These are phyloP conservation scores for Myotis pilosus DNA, from an alignment of 2,797 vertebrate genomes.

Conservation along the genomic window DNA sequence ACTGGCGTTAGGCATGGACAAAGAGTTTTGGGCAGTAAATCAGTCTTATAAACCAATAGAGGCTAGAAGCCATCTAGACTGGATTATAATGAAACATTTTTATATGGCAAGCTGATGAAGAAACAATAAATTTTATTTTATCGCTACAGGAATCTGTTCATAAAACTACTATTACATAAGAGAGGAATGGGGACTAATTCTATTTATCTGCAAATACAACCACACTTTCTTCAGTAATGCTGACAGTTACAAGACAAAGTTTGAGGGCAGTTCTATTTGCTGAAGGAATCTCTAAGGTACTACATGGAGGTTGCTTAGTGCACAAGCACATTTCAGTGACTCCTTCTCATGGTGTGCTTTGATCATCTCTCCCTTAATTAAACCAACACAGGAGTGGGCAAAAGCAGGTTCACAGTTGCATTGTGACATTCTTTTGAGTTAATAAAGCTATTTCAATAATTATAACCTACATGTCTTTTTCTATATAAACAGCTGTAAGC, in stretches of 20 bases:
- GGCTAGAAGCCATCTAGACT: not conserved
- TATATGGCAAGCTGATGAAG: conserved; percentile 1
- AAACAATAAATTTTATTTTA: not conserved
- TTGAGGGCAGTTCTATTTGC: not conserved
- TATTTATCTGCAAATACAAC: conserved; percentile 37
- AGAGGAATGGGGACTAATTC: not conserved
- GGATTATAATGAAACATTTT: conserved; percentile 25
- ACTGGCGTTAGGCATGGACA: not conserved
- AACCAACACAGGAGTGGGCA: not conserved
- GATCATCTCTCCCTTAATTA: not conserved
- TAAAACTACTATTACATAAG: not conserved
- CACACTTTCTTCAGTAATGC: not conserved
- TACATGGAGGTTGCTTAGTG: not conserved
- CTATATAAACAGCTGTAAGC: not conserved
- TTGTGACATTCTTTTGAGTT: not conserved
- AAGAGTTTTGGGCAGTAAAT: not conserved
- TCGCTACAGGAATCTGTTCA: not conserved
- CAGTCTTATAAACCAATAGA: not conserved
- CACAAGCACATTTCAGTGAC: not conserved
- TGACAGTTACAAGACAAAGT: not conserved
- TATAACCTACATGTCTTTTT: not conserved
- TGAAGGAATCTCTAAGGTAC: not conserved
- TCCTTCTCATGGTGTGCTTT: not conserved
- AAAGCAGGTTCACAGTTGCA: not conserved
- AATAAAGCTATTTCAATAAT: not conserved